Evolutionary conservation across 2,797 vertebrate species (phyloP).

Genomic region (Pseudochirops corinnae): DNA sequence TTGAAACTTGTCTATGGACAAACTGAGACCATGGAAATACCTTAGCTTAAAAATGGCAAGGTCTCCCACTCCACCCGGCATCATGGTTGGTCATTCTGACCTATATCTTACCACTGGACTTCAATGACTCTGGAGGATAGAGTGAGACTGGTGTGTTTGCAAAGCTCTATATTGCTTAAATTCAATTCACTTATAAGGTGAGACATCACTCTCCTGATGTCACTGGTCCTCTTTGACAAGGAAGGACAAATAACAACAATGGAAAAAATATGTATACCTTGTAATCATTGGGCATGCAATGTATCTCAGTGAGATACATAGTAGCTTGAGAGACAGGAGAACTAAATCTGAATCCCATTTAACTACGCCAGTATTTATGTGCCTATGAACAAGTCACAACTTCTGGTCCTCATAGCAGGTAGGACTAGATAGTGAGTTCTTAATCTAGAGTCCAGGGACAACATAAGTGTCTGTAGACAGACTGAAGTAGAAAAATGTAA

Average conservation of each 20-base stretch:
- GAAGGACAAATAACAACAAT: background rate
- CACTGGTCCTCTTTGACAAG: background rate
- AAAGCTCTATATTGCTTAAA: background rate
- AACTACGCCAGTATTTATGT: background rate
- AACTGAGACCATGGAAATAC: background rate
- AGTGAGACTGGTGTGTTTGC: background rate
- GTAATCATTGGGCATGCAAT: background rate
- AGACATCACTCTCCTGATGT: background rate
- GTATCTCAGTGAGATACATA: background rate
- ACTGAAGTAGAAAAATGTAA: background rate
- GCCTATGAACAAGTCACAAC: background rate
- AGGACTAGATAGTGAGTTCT: background rate
- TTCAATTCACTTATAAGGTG: background rate
- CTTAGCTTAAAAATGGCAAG: conserved; percentile 1
- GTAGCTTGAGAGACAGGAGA: background rate
- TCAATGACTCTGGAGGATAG: background rate
- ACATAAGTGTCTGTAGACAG: background rate
- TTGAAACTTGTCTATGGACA: background rate
- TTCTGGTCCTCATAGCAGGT: background rate
- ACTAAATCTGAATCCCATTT: background rate
- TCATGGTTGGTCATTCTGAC: background rate
- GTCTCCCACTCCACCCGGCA: too few relatives aligned
- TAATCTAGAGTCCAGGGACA: background rate
- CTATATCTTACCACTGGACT: background rate
- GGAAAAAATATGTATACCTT: background rate